Base-by-base conservation (phyloP, 2,888 invertebrate species). In the Euplagia quadripunctaria region DNA sequence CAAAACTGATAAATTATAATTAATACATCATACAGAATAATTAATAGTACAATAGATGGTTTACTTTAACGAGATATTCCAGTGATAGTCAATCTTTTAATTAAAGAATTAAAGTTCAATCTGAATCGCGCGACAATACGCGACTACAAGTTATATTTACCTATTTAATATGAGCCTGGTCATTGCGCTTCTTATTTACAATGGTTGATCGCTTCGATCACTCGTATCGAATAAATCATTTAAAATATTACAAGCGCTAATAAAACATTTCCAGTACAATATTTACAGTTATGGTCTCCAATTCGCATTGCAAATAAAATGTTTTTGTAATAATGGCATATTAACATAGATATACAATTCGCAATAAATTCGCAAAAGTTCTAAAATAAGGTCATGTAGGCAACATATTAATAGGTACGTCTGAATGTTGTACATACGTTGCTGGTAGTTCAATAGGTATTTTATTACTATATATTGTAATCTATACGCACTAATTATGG, bases 291-390 rank as follows among this genome's bases (percentile, higher is more conserved):
- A 31, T 31, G 31, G 31, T 55, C 7, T 43, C 11, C 14, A 61
- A 46, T 52, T 70, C 70, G 70, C 70, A 52, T 49, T n/a, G 64
- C 70, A 42, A 52, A 42, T 12, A n/a, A 58, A 20, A 43, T 17
- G 41, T 46, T 69, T n/a, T 16, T 46, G 46, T 8, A 14, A 55
- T n/a, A 55, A 20, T 58, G 58, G 16, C 20, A 9, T n/a, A 64
- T 11, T 64, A 14, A 43, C 70, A 70, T 63, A 16, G 12, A 31
- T 31, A n/a, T 14, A 20, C 42, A 55, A 52, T 61, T 72, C 64
- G 72, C 68, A 68, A 64, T 6, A 64, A 52, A 55, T 46, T 68
- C 72, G 72, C 72, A 68, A 72, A 72, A 46, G 43, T 55, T 64
- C 11, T 42, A 42, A 63, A n/a, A 58, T 55, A 31, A 58, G 31